A percentile compares a stretch with the other conserved stretches of the same genome.
These are phyloP conservation scores for Xenus cinereus DNA, from an alignment of 2,113 vertebrate genomes.

Conservation along the genomic window DNA sequence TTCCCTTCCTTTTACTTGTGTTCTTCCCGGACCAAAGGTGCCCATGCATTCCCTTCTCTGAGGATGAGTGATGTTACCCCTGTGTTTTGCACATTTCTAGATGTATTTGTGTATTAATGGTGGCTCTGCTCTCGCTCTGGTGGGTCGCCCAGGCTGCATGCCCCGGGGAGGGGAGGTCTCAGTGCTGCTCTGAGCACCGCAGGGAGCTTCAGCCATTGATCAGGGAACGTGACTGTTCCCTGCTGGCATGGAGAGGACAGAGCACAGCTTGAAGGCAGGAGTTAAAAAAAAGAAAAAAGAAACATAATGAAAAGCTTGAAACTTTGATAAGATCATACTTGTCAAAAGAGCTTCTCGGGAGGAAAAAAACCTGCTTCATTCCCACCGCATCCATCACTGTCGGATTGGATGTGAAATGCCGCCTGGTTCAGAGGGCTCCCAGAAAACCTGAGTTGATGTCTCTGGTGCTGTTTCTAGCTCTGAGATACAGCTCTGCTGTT, in stretches of 20 bases:
- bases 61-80: not conserved
- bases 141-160: rapidly evolving
- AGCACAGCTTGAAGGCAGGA: not conserved
- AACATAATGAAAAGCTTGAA: constrained; percentile 31
- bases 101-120: rapidly evolving
- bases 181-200: not conserved
- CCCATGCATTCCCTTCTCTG: rapidly evolving
- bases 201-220: not conserved
- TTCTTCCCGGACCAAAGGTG: not conserved
- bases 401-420: not conserved
- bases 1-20: rapidly evolving
- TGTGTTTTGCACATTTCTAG: rapidly evolving
- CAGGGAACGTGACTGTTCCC: not conserved
- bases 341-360: constrained; percentile 43
- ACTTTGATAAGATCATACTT: constrained; percentile 62
- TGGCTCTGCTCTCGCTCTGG: not conserved
- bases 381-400: constrained; percentile 41
- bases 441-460: not conserved
- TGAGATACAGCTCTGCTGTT: not conserved
- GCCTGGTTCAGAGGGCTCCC: constrained; percentile 16
- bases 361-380: not conserved
- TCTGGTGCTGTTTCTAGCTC: not conserved
- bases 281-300: not conserved
- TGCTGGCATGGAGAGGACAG: not conserved
- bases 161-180: not conserved